Evolutionary conservation across 2,888 invertebrate species (phyloP).

Genomic region (Pediacus dermestoides): DNA sequence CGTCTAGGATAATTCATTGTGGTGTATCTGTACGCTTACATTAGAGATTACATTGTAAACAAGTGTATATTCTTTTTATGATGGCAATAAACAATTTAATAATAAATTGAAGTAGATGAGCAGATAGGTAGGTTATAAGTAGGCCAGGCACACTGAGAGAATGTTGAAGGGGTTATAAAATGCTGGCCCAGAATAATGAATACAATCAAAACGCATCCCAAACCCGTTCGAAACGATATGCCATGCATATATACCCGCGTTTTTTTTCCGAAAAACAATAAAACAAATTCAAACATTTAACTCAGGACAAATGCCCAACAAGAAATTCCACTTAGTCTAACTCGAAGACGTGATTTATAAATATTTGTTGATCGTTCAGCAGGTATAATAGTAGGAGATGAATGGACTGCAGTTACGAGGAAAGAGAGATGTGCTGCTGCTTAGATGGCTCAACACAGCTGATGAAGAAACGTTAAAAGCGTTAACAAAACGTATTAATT

Average conservation of each 20-base stretch:
- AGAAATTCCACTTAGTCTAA: slow-evolving; percentile 47
- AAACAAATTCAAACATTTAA: slow-evolving; percentile 44
- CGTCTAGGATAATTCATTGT: slow-evolving; percentile 1
- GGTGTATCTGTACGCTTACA: too few relatives aligned
- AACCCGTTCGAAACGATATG: background rate
- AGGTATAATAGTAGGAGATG: too few relatives aligned
- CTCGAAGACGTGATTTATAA: slow-evolving; percentile 46
- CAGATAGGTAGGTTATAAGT: background rate
- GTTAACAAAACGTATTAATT: slow-evolving; percentile 32
- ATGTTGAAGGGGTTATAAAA: too few relatives aligned
- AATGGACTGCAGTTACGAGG: too few relatives aligned
- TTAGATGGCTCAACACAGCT: too few relatives aligned
- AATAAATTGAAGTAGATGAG: background rate
- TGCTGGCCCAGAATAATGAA: too few relatives aligned
- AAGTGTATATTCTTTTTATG: too few relatives aligned
- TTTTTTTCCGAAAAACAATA: slow-evolving; percentile 39
- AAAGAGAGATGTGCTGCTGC: too few relatives aligned
- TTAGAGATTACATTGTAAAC: background rate
- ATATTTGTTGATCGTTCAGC: slow-evolving; percentile 45
- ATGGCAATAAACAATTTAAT: slow-evolving; percentile 1
- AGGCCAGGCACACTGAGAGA: too few relatives aligned
- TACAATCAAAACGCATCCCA: too few relatives aligned
- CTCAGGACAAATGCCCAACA: slow-evolving; percentile 46
- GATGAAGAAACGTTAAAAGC: slow-evolving; percentile 27
- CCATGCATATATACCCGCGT: slow-evolving; percentile 13